phyloP scores from a whole-genome alignment of 2,797 vertebrate species.

The Urocyon cinereoargenteus region DNA sequence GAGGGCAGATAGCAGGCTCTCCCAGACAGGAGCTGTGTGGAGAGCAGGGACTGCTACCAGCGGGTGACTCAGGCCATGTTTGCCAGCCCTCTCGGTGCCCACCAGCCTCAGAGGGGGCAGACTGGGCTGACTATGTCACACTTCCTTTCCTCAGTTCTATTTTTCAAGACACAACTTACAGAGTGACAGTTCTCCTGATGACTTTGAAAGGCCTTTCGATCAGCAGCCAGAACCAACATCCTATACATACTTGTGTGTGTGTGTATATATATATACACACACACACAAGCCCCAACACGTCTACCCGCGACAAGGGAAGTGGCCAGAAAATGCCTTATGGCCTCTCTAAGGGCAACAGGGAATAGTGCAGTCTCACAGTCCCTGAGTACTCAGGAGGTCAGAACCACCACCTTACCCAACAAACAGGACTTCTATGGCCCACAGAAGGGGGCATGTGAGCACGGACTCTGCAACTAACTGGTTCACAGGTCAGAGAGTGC shows the following conservation, averaged over 20 bases:
- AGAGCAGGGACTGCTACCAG: background rate
- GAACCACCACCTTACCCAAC: background rate
- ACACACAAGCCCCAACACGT: background rate
- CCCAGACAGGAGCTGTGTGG: slow-evolving; percentile 29
- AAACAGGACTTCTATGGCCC: background rate
- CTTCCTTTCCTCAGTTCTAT: slow-evolving; percentile 68
- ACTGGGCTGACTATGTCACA: background rate
- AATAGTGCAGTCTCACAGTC: background rate
- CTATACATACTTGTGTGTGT: background rate
- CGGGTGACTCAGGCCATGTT: slow-evolving; percentile 47
- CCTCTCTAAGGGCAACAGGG: background rate
- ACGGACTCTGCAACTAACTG: background rate
- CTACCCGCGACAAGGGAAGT: background rate
- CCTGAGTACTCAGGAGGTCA: background rate
- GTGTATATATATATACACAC: no score
- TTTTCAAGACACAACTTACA: slow-evolving; percentile 23
- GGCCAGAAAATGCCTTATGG: background rate
- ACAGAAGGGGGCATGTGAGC: background rate
- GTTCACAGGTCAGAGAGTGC: background rate
- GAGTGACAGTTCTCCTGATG: background rate
- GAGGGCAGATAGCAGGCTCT: background rate
- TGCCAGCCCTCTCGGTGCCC: background rate
- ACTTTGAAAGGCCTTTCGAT: background rate
- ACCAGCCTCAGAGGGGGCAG: background rate
- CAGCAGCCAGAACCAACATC: background rate